Evolutionary conservation across 2,888 invertebrate genomes (phyloP).

Genomic region (Icerya purchasi): DNA sequence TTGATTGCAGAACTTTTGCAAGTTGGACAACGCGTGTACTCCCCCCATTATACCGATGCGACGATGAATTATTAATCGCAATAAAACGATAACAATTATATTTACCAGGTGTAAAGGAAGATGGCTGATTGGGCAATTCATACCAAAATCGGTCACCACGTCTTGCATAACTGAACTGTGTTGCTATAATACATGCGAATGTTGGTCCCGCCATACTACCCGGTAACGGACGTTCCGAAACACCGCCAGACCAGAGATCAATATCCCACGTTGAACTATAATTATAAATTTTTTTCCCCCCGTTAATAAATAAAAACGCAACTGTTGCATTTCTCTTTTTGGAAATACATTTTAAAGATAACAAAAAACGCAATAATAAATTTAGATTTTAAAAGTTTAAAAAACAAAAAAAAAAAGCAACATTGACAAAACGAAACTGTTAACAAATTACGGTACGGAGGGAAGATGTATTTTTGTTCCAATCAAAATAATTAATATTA

Average conservation of each 20-base stretch:
- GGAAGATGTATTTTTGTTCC: too few relatives aligned
- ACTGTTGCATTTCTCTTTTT: too few relatives aligned
- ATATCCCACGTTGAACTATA: slow-evolving; percentile 69
- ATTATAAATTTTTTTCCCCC: too few relatives aligned
- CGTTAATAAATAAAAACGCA: too few relatives aligned
- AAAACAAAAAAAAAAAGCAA: too few relatives aligned
- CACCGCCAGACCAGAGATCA: slow-evolving; percentile 86
- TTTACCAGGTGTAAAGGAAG: slow-evolving; percentile 53
- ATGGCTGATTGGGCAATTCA: slow-evolving; percentile 74
- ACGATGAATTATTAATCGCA: background rate
- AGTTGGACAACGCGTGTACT: background rate
- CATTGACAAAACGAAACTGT: too few relatives aligned
- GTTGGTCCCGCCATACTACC: slow-evolving; percentile 86
- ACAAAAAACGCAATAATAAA: too few relatives aligned
- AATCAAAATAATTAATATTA: too few relatives aligned
- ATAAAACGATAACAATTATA: too few relatives aligned
- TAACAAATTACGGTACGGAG: too few relatives aligned
- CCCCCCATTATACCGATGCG: background rate
- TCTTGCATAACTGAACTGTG: slow-evolving; percentile 73
- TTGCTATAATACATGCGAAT: slow-evolving; percentile 81
- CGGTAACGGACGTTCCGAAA: slow-evolving; percentile 71
- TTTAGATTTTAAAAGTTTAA: too few relatives aligned
- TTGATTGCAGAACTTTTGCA: background rate
- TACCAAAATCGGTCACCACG: slow-evolving; percentile 90
- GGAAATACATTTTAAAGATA: too few relatives aligned